Percentiles rank a stretch among this genome's conserved stretches.
Evolutionary conservation across 1,140 invertebrate species (phyloP).

Genomic region (Microplitis mediator): DNA sequence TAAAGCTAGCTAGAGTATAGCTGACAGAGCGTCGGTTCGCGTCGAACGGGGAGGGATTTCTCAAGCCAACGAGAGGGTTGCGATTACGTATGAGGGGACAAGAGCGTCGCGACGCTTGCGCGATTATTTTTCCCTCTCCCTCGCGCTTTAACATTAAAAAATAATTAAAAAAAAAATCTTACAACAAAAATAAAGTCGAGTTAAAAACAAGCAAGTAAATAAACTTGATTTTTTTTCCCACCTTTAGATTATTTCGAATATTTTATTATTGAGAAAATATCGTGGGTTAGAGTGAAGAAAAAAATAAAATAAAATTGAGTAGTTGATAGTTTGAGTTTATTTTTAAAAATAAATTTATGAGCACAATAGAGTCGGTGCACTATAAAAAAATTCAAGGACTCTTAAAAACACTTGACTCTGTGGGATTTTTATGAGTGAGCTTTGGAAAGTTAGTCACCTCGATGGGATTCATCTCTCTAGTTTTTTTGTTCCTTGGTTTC

Average conservation of each 20-base stretch:
- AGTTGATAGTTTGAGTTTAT: background rate
- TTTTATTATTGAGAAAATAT: no score
- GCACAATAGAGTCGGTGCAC: background rate
- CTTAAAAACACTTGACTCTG: background rate
- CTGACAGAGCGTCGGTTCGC: slow-evolving; percentile 13
- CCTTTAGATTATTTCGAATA: no score
- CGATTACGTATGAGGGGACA: background rate
- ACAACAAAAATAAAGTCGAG: background rate
- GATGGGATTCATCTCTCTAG: background rate
- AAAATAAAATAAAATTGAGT: background rate
- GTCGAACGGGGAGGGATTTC: slow-evolving; percentile 35
- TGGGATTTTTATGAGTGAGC: background rate
- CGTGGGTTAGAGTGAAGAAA: background rate
- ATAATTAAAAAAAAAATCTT: background rate
- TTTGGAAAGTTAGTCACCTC: background rate
- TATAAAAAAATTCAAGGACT: background rate
- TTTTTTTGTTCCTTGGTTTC: background rate
- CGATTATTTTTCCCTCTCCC: slow-evolving; percentile 35
- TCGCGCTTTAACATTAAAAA: background rate
- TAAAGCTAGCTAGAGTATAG: background rate
- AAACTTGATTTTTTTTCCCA: no score
- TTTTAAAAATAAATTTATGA: background rate
- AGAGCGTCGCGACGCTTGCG: slow-evolving; percentile 13
- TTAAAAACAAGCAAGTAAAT: no score
- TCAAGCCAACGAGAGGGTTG: slow-evolving; percentile 4